Base-by-base conservation (phyloP, 2,888 invertebrate species). In the Hyalella azteca region DNA sequence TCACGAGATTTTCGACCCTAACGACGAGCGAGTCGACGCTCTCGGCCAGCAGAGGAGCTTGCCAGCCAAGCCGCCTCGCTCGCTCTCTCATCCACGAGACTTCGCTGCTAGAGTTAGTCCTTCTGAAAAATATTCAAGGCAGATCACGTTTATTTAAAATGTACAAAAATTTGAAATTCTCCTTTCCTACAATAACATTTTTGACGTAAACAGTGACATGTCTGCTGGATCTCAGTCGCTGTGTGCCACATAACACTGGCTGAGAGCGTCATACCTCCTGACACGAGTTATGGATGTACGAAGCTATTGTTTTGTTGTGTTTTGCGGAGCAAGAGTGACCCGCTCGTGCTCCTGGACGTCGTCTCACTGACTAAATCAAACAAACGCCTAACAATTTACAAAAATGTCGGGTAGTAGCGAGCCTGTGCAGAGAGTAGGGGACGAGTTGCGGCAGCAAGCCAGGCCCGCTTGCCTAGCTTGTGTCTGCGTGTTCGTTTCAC, bases 331-430 rank as follows among this genome's bases (percentile, higher is more conserved):
- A 39, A 39, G 40, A 41, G 45, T 75, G 45, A 41, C 45, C 45
- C 75, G 29, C 45, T 41, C 75, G 45, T 75, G 41, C 40, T 75
- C 22, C 45, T 45, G 75, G 75, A 41, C 75, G 75, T 75, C 45
- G 45, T 75, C 75, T 26, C 45, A 75, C 75, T 75, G 75, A 75
- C 75, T 75, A 75, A 75, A 75, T 75, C 75, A 75, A 75, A 75
- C 75, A 75, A 75, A 75, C 75, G 75, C 75, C 41, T 45, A 75
- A 75, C 75, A 75, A 75, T 75, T 75, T 75, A 75, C 75, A 75
- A 75, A 75, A 75, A 75, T 75, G 75, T 45, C 36, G 66, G 36
- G 29, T 75, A 75, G 75, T 75, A 32, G 39, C 40, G 75, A 41
- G 40, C 40, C 75, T 45, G 7, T 48, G 75, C 26, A 75, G 22